phyloP scores from a whole-genome alignment of 2,797 vertebrate species.

The Mastacembelus armatus region DNA sequence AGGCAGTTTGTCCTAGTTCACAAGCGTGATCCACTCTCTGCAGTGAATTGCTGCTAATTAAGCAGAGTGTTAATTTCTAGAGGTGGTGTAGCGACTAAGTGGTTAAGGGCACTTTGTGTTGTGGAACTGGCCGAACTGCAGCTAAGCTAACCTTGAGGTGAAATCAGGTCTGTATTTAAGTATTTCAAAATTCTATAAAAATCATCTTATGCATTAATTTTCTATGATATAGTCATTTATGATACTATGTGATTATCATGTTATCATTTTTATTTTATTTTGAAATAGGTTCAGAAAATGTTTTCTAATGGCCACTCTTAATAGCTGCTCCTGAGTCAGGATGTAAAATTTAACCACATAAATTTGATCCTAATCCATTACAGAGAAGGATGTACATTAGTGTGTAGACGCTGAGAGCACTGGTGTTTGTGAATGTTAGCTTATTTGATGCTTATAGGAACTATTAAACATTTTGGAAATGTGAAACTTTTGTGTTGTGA shows the following conservation, averaged over 20 bases:
- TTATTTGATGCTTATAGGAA: neutral
- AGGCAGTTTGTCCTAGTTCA: neutral
- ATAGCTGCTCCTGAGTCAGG: neutral
- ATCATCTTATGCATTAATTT: too few relatives aligned
- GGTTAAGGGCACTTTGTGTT: constrained; percentile 27
- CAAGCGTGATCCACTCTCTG: neutral
- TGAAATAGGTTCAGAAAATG: neutral
- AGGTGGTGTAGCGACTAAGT: constrained; percentile 21
- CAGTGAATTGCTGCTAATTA: constrained; percentile 47
- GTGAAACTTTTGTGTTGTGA: neutral
- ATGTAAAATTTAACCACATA: neutral
- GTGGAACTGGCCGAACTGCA: neutral
- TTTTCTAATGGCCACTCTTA: neutral
- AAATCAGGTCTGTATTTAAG: neutral
- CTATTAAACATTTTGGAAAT: neutral
- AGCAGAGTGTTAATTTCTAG: constrained; percentile 29
- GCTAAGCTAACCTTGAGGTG: neutral
- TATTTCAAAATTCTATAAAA: neutral
- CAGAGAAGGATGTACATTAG: too few relatives aligned
- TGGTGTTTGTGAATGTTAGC: neutral
- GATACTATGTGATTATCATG: too few relatives aligned
- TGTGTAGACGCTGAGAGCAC: neutral
- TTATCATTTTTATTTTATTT: neutral
- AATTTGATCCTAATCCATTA: neutral
- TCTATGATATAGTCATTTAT: too few relatives aligned